phyloP scores from a whole-genome alignment of 2,888 invertebrate species.

The Dolichomitus sp. region DNA sequence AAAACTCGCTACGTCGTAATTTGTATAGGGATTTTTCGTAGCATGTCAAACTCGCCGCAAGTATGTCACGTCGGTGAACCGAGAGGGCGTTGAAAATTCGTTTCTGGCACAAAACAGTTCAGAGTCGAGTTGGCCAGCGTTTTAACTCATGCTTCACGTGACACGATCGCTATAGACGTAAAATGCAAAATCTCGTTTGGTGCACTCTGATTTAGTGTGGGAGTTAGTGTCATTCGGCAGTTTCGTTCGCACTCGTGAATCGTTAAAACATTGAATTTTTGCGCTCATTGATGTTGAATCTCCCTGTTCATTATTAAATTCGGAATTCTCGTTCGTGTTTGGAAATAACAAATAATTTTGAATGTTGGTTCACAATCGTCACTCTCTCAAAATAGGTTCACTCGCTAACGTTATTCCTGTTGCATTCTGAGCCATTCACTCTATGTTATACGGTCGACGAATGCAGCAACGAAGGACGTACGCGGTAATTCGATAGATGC shows the following conservation, averaged over 20 bases:
- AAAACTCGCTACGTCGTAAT: background rate
- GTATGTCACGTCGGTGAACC: background rate
- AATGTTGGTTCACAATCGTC: background rate
- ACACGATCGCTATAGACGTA: background rate
- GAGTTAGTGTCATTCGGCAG: background rate
- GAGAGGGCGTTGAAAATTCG: conserved; percentile 5
- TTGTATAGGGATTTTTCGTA: background rate
- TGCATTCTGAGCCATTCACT: conserved; percentile 7
- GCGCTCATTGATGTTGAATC: background rate
- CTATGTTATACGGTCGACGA: background rate
- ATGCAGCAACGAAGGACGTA: background rate
- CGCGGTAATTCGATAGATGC: conserved; percentile 2
- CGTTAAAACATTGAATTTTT: background rate
- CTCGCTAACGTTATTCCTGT: conserved; percentile 3
- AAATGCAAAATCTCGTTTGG: background rate
- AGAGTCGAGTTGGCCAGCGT: background rate
- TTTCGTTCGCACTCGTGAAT: background rate
- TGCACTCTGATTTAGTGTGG: background rate
- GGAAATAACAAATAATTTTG: background rate
- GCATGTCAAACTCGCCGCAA: background rate
- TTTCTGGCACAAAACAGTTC: conserved; percentile 11
- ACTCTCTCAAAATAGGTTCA: background rate
- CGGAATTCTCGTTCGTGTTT: background rate
- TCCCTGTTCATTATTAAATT: background rate
- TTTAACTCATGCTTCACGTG: background rate